Conservation (phyloP, 2,113 vertebrate species). For the Syrrhaptes paradoxus region DNA sequence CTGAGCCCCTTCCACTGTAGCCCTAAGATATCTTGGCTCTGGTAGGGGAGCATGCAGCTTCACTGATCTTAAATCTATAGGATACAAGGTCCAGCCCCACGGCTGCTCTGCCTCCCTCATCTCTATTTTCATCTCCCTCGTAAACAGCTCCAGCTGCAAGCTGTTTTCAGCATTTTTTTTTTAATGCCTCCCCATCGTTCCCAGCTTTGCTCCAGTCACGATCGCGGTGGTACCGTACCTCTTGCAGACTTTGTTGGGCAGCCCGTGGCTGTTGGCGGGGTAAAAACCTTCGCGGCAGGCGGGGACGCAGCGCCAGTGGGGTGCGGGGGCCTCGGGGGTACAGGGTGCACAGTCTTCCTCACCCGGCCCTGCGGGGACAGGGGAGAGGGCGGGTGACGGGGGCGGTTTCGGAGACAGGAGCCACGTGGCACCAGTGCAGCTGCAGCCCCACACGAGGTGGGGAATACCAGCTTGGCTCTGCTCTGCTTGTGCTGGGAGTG, state of each 20-base stretch:
- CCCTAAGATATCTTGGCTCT: not conserved
- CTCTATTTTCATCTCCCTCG: not conserved
- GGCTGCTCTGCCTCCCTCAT: not conserved
- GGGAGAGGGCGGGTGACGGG: not conserved
- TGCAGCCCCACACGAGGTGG: rapidly evolving
- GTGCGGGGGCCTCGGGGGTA: constrained; percentile 69
- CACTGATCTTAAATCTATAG: not conserved
- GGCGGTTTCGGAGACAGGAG: not conserved
- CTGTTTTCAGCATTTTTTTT: not conserved
- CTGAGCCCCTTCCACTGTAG: not conserved
- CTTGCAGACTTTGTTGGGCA: constrained; percentile 85
- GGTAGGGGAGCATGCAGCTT: rapidly evolving
- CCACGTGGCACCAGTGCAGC: rapidly evolving
- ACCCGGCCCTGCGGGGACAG: constrained; percentile 70
- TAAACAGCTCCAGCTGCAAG: not conserved
- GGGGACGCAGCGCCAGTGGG: constrained; percentile 86
- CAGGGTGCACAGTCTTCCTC: constrained; percentile 85
- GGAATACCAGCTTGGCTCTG: not conserved
- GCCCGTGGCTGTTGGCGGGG: constrained; percentile 72
- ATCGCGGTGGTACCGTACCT: constrained; percentile 66
- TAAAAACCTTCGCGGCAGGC: constrained; percentile 84
- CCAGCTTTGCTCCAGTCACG: rapidly evolving
- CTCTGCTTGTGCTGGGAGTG: rapidly evolving
- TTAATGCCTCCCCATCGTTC: not conserved
- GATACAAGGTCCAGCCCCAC: not conserved